phyloP scores from a whole-genome alignment of 1,140 invertebrate genomes.

The Eufriesea mexicana region DNA sequence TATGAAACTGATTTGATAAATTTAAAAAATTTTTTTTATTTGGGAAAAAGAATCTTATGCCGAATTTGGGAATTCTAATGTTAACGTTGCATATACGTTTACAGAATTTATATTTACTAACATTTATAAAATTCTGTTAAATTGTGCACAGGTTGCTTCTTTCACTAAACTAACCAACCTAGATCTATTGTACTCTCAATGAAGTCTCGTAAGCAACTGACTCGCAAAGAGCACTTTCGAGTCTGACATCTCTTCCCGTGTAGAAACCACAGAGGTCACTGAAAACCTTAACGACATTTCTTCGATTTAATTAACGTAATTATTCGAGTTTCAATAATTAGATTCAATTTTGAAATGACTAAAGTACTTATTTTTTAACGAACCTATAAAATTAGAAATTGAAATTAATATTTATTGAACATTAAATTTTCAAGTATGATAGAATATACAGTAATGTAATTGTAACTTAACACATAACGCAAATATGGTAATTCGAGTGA shows the following conservation, averaged over 20 bases:
- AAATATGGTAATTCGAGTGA: neutral
- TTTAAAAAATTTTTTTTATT: too few species aligned
- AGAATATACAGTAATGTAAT: neutral
- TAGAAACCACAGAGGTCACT: neutral
- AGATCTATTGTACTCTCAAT: neutral
- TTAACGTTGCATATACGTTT: neutral
- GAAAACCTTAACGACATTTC: neutral
- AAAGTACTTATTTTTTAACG: neutral
- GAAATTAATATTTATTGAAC: too few species aligned
- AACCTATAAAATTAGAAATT: too few species aligned
- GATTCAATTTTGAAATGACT: neutral
- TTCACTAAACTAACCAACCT: neutral
- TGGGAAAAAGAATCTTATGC: neutral
- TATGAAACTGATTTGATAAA: neutral
- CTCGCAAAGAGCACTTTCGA: neutral
- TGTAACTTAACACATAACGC: neutral
- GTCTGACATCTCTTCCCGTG: neutral
- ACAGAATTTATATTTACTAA: neutral
- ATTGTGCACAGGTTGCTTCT: neutral
- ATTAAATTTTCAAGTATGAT: neutral
- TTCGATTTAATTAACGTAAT: neutral
- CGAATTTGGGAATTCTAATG: neutral
- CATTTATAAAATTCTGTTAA: neutral
- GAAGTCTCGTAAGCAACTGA: constrained; percentile 16
- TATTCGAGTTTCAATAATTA: neutral